phyloP scores from a whole-genome alignment of 1,140 invertebrate genomes.

The Eriocheir sinensis region DNA sequence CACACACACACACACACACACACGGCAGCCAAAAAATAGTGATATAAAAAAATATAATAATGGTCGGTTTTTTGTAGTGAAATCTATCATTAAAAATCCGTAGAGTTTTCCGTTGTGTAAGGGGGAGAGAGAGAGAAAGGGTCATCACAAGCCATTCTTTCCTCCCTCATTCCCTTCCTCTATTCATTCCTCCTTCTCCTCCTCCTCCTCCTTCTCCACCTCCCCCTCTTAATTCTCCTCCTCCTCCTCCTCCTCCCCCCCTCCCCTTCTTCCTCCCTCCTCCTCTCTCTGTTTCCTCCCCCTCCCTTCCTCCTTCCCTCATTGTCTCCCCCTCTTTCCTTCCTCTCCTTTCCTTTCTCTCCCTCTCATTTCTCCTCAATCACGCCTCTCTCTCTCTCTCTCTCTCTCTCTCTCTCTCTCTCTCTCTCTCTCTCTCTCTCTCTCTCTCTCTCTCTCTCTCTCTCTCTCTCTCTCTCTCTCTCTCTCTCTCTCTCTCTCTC shows the following conservation, averaged over 20 bases:
- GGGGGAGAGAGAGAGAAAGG: no score
- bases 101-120: no score
- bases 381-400: background rate
- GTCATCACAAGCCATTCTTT: no score
- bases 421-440: background rate
- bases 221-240: conserved; percentile 14
- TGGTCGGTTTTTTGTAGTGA: no score
- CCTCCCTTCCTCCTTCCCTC: conserved; percentile 37
- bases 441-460: background rate
- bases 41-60: no score
- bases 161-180: background rate
- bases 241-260: background rate
- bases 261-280: background rate
- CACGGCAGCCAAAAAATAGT: background rate
- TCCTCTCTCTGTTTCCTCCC: conserved; percentile 37
- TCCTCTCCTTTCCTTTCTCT: background rate
- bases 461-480: conserved; percentile 4
- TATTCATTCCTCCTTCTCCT: background rate
- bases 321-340: conserved; percentile 30
- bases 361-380: background rate
- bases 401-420: background rate
- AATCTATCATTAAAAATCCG: no score
- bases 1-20: background rate
- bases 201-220: conserved; percentile 17
- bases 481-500: conserved; percentile 33